A percentile compares a stretch with the other conserved stretches of the same genome.
Conservation (phyloP, 2,888 invertebrate genomes). For the Spisula subtruncata region DNA sequence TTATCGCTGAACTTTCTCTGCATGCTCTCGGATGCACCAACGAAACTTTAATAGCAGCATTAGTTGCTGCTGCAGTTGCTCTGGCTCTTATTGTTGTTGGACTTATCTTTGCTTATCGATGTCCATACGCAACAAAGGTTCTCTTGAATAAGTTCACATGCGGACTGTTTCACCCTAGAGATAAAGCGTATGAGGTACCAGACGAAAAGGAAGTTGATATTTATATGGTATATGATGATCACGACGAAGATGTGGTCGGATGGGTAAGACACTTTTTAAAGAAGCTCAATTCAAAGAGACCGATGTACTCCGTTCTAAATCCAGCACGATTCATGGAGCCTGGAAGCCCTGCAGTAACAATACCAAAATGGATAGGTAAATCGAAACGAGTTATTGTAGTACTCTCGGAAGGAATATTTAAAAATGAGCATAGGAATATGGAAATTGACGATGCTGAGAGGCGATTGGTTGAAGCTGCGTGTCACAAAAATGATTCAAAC, state of each 20-base stretch:
- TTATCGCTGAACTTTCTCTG: constrained; percentile 29
- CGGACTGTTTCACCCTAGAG: neutral
- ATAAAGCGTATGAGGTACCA: constrained; percentile 60
- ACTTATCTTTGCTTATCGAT: constrained; percentile 64
- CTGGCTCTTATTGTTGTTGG: constrained; percentile 17
- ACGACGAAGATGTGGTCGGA: constrained; percentile 66
- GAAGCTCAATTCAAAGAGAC: constrained; percentile 67
- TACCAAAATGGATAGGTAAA: constrained; percentile 62
- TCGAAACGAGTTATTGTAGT: constrained; percentile 67
- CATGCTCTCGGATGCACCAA: constrained; percentile 43
- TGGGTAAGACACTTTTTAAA: constrained; percentile 67
- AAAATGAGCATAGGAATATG: constrained; percentile 53
- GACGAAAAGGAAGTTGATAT: constrained; percentile 65
- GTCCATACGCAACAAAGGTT: constrained; percentile 76
- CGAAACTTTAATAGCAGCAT: constrained; percentile 25
- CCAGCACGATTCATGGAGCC: constrained; percentile 58
- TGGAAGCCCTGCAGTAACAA: constrained; percentile 46
- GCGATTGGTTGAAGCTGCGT: constrained; percentile 41
- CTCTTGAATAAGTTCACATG: constrained; percentile 65
- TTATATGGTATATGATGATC: constrained; percentile 64
- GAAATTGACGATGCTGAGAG: constrained; percentile 68
- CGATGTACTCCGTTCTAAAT: constrained; percentile 64
- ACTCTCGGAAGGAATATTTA: constrained; percentile 65
- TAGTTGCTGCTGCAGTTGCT: neutral
- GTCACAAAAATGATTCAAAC: neutral